Conservation (phyloP, 1,140 invertebrate genomes). For the Calliphora vicina region DNA sequence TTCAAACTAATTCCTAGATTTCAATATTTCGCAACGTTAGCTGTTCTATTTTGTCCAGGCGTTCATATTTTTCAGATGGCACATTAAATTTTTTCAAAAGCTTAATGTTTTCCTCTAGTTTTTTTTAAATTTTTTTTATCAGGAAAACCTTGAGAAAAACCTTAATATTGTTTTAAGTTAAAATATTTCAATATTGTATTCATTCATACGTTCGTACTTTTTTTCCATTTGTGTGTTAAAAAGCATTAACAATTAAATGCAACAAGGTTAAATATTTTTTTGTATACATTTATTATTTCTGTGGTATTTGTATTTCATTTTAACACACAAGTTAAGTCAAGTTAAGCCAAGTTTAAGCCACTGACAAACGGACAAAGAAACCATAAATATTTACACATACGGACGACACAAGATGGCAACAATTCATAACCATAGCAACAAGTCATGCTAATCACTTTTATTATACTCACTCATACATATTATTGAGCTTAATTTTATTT, state of each 20-base stretch:
- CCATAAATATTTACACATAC: not conserved
- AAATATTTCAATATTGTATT: not conserved
- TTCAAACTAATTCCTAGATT: not conserved
- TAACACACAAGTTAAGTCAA: not conserved
- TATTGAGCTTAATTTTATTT: not conserved
- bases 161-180: not conserved
- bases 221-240: not conserved
- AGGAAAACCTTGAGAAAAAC: conserved; percentile 32
- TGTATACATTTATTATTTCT: not conserved
- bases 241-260: conserved; percentile 18
- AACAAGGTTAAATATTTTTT: conserved; percentile 35
- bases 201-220: not conserved
- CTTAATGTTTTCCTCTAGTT: not conserved
- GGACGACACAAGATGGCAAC: not conserved
- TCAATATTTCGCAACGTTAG: conserved; percentile 3
- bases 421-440: not conserved
- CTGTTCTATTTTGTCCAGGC: conserved; percentile 27
- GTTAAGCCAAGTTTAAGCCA: not conserved
- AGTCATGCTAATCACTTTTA: not conserved
- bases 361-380: not conserved
- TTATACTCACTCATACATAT: not conserved
- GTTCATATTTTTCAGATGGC: conserved; percentile 5
- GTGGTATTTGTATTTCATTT: not conserved
- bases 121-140: not conserved
- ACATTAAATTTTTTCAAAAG: not conserved